Percentiles rank a stretch among this genome's conserved stretches.
Conservation (phyloP, 37 sponge, comb jelly and placozoan genomes). For the Haliclona indistincta region DNA sequence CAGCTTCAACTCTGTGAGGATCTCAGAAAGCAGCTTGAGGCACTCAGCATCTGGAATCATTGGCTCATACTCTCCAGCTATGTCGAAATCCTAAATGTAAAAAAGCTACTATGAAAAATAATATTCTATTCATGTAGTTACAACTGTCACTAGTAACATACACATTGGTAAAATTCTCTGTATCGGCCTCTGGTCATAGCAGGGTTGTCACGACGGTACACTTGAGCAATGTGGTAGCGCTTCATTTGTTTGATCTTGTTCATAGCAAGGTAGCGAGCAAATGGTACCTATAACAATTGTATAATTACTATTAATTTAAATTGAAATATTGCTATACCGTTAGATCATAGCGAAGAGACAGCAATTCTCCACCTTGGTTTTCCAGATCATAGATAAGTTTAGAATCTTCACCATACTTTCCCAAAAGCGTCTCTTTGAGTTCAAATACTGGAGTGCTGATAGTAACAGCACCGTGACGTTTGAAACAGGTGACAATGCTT, state of each 20-base stretch:
- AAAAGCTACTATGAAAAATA: too few relatives aligned
- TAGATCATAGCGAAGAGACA: constrained; percentile 95
- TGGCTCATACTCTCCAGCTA: constrained; percentile 96
- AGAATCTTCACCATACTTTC: constrained; percentile 98
- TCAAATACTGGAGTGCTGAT: constrained; percentile 98
- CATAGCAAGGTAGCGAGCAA: constrained; percentile 96
- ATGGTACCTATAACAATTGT: constrained; percentile 83
- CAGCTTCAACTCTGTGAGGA: constrained; percentile 82
- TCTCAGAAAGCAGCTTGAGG: constrained; percentile 85
- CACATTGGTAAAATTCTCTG: constrained; percentile 99
- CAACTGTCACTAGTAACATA: constrained; percentile 42
- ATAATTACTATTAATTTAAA: too few relatives aligned
- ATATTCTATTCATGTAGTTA: too few relatives aligned
- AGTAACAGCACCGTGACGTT: constrained; percentile 97
- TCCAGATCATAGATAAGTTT: constrained; percentile 97
- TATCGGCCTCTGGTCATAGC: constrained; percentile 95
- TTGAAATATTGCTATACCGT: too few relatives aligned
- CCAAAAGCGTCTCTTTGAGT: constrained; percentile 84
- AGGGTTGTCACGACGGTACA: constrained; percentile 96
- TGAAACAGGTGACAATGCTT: constrained; percentile 81
- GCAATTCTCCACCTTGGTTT: constrained; percentile 98
- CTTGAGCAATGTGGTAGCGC: constrained; percentile 96
- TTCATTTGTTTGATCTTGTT: constrained; percentile 93
- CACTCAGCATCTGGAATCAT: constrained; percentile 98
- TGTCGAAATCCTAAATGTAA: constrained; percentile 96